Evolutionary conservation across 2,797 vertebrate genomes (phyloP), one percentile per base, ranked within the genome.

Genomic region (Taenioides sp.): DNA sequence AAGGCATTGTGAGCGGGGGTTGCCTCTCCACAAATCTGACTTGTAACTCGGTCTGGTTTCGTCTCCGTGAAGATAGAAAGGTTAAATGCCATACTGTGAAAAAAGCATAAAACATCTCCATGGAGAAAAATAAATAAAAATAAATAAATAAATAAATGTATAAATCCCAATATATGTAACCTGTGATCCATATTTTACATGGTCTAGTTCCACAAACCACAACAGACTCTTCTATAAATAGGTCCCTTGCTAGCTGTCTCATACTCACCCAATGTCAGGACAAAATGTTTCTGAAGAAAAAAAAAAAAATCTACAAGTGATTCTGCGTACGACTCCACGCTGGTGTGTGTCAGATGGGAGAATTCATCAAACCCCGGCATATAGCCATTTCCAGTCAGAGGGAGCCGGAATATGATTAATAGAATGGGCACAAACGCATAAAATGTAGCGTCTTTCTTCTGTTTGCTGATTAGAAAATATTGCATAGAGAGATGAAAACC

Each of bases 391-490:
- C 43, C 76, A 67, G 68, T 72, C 68, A 68, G 64, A 40, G 34
- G 66, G 23, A 64, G 70, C 18, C n/a, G 22, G 62, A 47, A 7
- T 49, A 69, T 83, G 73, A 88, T 79, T 23, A 69, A 79, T 75
- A 67, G 22, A 72, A 74, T 74, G 73, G 67, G 74, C 37, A 12
- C 17, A 40, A 17, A 54, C 37, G 62, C 10, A 47, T 73, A 65
- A 75, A 78, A 71, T 67, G 23, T 57, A 62, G 67, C 12, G 37
- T 52, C 14, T 79, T 67, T 80, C 72, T 47, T 70, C 40, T 52
- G 12, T 55, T 50, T 58, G 62, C 52, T 81, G 76, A 82, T 85
- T 82, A 74, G 55, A 89, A 85, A 84, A 84, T 25, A 72, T 75
- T 71, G 59, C 27, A 3, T 61, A 12, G 9, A 60, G 75, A 60